phyloP scores from a whole-genome alignment of 2,797 vertebrate genomes.

The Micromesistius poutassou region DNA sequence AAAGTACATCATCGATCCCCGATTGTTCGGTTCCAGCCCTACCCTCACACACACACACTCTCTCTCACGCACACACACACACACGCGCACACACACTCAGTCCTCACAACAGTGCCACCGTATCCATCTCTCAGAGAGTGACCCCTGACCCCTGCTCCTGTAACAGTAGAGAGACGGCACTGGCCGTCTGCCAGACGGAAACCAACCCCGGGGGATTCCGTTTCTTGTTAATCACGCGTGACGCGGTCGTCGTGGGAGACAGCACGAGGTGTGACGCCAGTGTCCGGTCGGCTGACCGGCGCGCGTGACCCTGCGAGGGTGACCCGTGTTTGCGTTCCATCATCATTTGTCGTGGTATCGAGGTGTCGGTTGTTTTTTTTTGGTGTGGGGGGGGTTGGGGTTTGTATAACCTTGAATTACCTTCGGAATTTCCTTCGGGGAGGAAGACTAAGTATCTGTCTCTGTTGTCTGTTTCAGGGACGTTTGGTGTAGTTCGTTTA shows the following conservation, averaged over 20 bases:
- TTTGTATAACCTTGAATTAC: too few species aligned
- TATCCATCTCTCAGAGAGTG: conserved; percentile 8
- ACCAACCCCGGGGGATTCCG: conserved; percentile 45
- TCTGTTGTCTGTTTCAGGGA: too few species aligned
- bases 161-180: conserved; percentile 52
- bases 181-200: conserved; percentile 49
- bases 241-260: background rate
- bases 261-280: too few species aligned
- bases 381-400: background rate
- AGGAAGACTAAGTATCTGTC: too few species aligned
- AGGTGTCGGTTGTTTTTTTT: background rate
- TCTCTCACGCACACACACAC: too few species aligned
- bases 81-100: background rate
- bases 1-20: too few species aligned
- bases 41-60: background rate
- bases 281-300: too few species aligned
- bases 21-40: too few species aligned
- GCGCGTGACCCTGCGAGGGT: too few species aligned
- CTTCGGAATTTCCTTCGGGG: too few species aligned
- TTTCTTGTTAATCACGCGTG: conserved; percentile 41
- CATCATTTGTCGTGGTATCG: background rate
- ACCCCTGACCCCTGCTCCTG: conserved; percentile 43
- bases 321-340: too few species aligned
- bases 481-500: too few species aligned
- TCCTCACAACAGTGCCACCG: background rate